These are phyloP conservation scores for Lethenteron reissneri DNA, from an alignment of 2,113 vertebrate species.

Conservation along the genomic window DNA sequence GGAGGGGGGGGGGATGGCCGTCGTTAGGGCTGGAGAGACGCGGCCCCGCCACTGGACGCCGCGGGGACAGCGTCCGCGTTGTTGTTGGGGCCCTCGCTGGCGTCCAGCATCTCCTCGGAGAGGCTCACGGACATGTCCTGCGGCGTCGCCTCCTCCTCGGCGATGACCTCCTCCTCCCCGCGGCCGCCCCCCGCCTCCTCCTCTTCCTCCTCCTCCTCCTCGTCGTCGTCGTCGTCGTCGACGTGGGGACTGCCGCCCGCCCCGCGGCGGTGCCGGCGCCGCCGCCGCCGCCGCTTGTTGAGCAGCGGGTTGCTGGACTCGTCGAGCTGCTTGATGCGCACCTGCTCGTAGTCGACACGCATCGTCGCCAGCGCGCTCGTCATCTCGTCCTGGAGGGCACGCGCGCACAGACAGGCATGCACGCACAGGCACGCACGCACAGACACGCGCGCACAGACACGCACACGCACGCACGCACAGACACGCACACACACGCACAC, in stretches of 20 bases:
- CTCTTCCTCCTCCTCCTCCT: background rate
- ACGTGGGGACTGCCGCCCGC: background rate
- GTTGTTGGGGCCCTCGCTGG: no score
- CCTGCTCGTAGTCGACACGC: constrained; percentile 90
- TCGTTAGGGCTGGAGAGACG: no score
- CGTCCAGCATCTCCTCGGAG: no score
- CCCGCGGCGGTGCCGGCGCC: constrained; percentile 12
- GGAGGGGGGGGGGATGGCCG: no score
- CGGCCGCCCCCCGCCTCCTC: background rate
- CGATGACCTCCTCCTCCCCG: background rate
- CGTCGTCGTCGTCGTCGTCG: background rate
- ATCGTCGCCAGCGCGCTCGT: constrained; percentile 90
- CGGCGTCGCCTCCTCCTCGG: background rate
- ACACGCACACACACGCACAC: no score
- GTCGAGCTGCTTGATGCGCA: constrained; percentile 89
- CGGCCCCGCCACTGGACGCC: no score
- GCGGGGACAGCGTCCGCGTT: no score
- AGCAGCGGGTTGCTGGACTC: constrained; percentile 77
- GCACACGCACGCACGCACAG: no score
- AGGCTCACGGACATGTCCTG: no score
- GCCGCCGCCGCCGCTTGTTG: constrained; percentile 73
- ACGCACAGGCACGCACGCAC: no score
- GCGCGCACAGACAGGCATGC: no score
- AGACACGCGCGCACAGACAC: no score
- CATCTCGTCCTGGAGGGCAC: constrained; percentile 63